Base-by-base conservation (phyloP, 2,113 vertebrate genomes). In the Peromyscus maniculatus region DNA sequence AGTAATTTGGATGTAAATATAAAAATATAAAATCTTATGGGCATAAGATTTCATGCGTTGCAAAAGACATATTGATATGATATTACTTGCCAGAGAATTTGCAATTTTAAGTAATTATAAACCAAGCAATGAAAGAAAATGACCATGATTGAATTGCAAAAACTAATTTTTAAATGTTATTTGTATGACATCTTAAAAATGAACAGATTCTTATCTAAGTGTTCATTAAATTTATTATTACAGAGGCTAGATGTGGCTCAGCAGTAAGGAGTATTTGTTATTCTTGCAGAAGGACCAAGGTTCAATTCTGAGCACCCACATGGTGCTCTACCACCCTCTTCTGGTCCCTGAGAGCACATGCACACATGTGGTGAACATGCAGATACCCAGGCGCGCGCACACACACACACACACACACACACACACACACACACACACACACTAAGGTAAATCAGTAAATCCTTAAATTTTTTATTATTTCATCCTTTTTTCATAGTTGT, bases 1-100 rank as follows among this genome's bases (percentile, higher is more conserved):
- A 72, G 36, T 39, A 39, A 97, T 91, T 95, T 97, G 79, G 64
- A 94, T 52, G 57, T 69, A 87, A 87, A 98, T 97, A 97, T 87
- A 77, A 93, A 39, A 36, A 72, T 72, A 72, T 39, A 6, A 72
- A 72, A n/a, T 72, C 64, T 66, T 66, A 28, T 28, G 64, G 64
- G 26, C 64, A 89, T 92, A 96, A 94, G 9, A 52, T 64, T 71
- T 72, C 31, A 57, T 75, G 52, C 5, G 0, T 89, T 94, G n/a
- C 84, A 89, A 39, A 82, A 91, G 28, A 64, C 46, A 31, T 86
- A 2, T 49, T 78, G 31, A 78, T 74, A 89, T 0, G 49, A 26
- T 9, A 80, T 80, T 87, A 52, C 19, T 69, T 96, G 72, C 17
- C 24, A 75, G 93, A 36, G 7, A 89, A 46, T 75, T 91, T 89